phyloP scores from a whole-genome alignment of 2,888 invertebrate genomes.

The Cartodere bifasciata region DNA sequence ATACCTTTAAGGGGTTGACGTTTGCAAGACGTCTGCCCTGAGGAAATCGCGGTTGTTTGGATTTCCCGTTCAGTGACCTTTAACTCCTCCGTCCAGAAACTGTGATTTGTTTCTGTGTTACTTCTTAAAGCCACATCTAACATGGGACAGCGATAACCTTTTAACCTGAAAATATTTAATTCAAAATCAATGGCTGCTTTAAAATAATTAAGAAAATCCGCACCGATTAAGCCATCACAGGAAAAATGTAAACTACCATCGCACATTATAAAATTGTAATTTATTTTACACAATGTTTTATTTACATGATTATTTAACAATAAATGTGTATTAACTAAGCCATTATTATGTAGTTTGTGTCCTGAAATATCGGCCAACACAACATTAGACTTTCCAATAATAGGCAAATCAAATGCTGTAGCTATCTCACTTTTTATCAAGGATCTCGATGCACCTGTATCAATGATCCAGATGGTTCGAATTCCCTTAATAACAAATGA shows the following conservation, averaged over 20 bases:
- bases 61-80: too few species aligned
- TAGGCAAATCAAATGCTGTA: not conserved
- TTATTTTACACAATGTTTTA: not conserved
- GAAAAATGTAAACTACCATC: constrained; percentile 1
- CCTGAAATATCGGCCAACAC: too few species aligned
- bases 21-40: too few species aligned
- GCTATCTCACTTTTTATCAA: not conserved
- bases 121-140: not conserved
- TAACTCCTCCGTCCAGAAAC: not conserved
- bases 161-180: not conserved
- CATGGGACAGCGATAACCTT: not conserved
- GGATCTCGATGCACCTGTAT: not conserved
- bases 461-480: not conserved
- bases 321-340: not conserved
- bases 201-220: constrained; percentile 7
- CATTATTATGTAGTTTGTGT: too few species aligned
- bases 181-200: constrained; percentile 1
- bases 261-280: constrained; percentile 6
- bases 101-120: not conserved
- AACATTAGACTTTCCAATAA: not conserved
- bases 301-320: not conserved
- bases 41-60: too few species aligned
- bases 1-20: not conserved
- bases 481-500: not conserved
- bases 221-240: constrained; percentile 6